phyloP scores from a whole-genome alignment of 2,797 vertebrate species.

The Kryptopterus vitreolus region DNA sequence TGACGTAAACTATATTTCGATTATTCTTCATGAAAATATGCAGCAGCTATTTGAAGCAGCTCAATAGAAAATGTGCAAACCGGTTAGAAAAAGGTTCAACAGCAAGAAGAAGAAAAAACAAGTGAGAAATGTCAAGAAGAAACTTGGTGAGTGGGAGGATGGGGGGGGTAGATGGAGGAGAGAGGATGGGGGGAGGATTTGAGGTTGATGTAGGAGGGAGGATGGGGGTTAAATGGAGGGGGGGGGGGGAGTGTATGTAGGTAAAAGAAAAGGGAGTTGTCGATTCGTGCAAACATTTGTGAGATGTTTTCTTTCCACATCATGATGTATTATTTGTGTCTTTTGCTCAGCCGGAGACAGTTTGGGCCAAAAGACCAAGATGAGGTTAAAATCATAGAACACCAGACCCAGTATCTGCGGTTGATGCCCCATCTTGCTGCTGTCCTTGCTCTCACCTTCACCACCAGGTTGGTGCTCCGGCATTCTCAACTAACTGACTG shows the following conservation, averaged over 20 bases:
- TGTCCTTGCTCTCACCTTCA: conserved; percentile 62
- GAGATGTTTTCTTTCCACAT: too few relatives aligned
- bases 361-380: conserved; percentile 66
- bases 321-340: neutral
- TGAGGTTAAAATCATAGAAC: conserved; percentile 69
- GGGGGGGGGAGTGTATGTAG: too few relatives aligned
- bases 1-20: neutral
- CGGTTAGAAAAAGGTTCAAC: too few relatives aligned
- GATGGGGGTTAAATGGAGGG: too few relatives aligned
- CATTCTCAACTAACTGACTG: neutral
- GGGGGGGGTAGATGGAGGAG: too few relatives aligned
- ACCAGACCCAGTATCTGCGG: conserved; percentile 63
- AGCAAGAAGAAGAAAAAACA: too few relatives aligned
- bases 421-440: conserved; percentile 68
- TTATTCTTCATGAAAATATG: neutral
- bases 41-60: neutral
- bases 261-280: too few relatives aligned
- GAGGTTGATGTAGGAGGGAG: too few relatives aligned
- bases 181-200: too few relatives aligned
- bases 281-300: too few relatives aligned
- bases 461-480: conserved; percentile 59
- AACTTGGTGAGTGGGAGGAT: too few relatives aligned
- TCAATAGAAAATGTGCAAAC: neutral
- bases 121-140: too few relatives aligned
- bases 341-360: conserved; percentile 60